A percentile compares a stretch with the other conserved stretches of the same genome.
Evolutionary conservation across 2,888 invertebrate species (phyloP).

Genomic region (Drosophila stalkeri): DNA sequence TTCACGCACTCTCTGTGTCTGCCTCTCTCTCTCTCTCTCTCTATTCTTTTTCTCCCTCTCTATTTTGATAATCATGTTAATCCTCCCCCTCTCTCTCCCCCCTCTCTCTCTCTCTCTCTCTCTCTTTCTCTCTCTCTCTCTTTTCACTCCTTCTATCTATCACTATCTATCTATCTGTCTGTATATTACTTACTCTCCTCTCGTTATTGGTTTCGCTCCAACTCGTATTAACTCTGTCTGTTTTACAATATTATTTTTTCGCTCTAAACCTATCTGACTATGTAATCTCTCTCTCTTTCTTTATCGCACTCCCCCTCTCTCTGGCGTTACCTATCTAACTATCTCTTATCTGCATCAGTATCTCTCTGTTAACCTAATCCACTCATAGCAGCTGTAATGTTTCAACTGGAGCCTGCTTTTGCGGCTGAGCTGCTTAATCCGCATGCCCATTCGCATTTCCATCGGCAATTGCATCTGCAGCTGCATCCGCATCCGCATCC

Average conservation of each 20-base stretch:
- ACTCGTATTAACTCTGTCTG: neutral
- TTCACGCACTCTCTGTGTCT: neutral
- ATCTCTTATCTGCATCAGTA: neutral
- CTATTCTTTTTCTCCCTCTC: neutral
- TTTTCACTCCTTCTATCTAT: neutral
- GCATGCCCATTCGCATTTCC: conserved; percentile 24
- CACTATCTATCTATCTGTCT: neutral
- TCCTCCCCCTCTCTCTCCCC: no score
- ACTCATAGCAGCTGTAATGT: conserved; percentile 30
- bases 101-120: neutral
- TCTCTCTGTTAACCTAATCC: neutral
- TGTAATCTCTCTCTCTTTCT: neutral
- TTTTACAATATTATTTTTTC: neutral
- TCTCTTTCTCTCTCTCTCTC: neutral
- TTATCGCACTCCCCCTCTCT: neutral
- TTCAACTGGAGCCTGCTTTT: conserved; percentile 42
- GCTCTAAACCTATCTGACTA: neutral
- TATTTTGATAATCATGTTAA: no score
- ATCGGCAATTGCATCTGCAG: conserved; percentile 23
- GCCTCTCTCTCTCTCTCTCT: neutral
- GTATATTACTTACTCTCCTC: neutral
- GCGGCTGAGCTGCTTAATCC: conserved; percentile 53
- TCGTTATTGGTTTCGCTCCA: neutral
- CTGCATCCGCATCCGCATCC: conserved; percentile 7
- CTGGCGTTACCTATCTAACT: no score